A percentile compares a stretch with the other conserved stretches of the same genome.
These are phyloP conservation scores for Sitodiplosis mosellana DNA, from an alignment of 1,140 invertebrate genomes.

Conservation along the genomic window DNA sequence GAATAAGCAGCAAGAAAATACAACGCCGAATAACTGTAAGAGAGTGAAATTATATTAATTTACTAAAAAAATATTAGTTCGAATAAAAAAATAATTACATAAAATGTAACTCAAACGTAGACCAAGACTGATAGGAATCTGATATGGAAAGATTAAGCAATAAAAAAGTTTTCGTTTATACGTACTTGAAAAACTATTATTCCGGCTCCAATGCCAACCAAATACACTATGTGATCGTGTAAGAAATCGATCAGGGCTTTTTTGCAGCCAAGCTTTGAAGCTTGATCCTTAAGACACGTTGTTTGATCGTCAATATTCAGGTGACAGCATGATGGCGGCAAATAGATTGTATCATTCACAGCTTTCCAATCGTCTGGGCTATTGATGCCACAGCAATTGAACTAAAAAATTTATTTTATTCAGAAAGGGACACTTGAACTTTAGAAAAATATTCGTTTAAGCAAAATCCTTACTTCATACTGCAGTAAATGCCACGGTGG, in stretches of 20 bases:
- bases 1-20: too few relatives aligned
- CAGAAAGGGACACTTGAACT: too few relatives aligned
- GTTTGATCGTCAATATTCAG: conserved; percentile 29
- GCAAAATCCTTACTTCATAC: conserved; percentile 39
- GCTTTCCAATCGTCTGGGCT: conserved; percentile 45
- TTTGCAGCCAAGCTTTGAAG: conserved; percentile 41
- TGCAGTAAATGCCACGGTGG: conserved; percentile 61
- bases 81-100: too few relatives aligned
- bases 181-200: conserved; percentile 57
- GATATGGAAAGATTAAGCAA: too few relatives aligned
- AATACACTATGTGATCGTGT: conserved; percentile 44
- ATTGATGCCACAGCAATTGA: conserved; percentile 62
- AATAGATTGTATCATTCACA: conserved; percentile 28
- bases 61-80: too few relatives aligned
- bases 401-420: conserved; percentile 23
- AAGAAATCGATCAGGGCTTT: conserved; percentile 38
- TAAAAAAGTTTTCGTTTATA: too few relatives aligned
- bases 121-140: too few relatives aligned
- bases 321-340: conserved; percentile 49
- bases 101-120: too few relatives aligned
- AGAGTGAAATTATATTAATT: too few relatives aligned
- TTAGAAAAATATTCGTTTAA: too few relatives aligned
- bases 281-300: conserved; percentile 31
- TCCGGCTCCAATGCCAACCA: conserved; percentile 58
- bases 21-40: too few relatives aligned